These are phyloP conservation scores for Chirona hameri DNA, from an alignment of 2,888 invertebrate species.

Conservation along the genomic window DNA sequence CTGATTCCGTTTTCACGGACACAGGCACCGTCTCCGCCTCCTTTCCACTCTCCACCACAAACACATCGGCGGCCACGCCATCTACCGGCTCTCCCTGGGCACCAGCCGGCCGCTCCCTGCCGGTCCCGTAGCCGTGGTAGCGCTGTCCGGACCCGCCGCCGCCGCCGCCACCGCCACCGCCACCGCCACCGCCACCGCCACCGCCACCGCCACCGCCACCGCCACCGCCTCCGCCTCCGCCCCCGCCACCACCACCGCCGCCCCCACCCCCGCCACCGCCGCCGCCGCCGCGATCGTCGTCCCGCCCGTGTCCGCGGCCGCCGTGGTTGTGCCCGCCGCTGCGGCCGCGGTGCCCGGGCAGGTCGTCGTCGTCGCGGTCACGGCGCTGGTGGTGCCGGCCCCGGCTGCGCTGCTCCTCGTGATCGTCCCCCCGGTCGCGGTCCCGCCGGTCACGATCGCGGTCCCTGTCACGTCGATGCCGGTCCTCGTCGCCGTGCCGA, in stretches of 20 bases:
- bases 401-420: slow-evolving; percentile 8
- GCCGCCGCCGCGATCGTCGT: neutral
- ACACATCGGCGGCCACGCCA: neutral
- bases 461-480: neutral
- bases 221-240: too few species aligned
- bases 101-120: neutral
- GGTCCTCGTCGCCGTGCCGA: neutral
- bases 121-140: neutral
- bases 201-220: neutral
- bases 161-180: neutral
- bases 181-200: neutral
- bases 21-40: neutral
- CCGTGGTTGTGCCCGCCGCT: neutral
- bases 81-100: neutral
- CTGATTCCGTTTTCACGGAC: neutral
- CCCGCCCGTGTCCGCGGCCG: neutral
- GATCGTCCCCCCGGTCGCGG: neutral
- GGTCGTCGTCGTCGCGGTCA: slow-evolving; percentile 2
- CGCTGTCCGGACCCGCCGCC: neutral
- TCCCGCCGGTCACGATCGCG: neutral
- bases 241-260: too few species aligned
- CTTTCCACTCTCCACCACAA: too few species aligned
- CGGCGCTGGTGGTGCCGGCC: slow-evolving; percentile 22
- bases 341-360: neutral
- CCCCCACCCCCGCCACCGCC: too few species aligned